Conservation (phyloP, 2,888 invertebrate genomes). For the Xylophagus ater region DNA sequence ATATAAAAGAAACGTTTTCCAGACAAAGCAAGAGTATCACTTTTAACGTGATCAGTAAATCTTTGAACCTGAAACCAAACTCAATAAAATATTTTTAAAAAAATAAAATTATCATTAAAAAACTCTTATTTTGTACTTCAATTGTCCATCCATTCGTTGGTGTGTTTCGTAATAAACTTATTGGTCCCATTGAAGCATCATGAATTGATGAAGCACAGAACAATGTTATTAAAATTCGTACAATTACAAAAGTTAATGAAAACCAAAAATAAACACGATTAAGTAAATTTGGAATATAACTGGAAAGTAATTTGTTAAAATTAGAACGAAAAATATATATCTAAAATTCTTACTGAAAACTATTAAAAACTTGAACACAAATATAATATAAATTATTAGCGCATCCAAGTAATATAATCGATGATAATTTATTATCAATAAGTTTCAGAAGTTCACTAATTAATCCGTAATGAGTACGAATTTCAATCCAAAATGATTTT, state of each 20-base stretch:
- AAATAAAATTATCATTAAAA: not conserved
- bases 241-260: slow-evolving; percentile 43
- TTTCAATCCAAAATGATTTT: slow-evolving; percentile 52
- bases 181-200: slow-evolving; percentile 41
- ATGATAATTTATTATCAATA: slow-evolving; percentile 50
- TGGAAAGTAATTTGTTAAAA: slow-evolving; percentile 14
- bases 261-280: slow-evolving; percentile 44
- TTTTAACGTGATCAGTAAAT: slow-evolving; percentile 42
- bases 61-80: slow-evolving; percentile 23
- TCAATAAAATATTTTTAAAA: not conserved
- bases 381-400: slow-evolving; percentile 62
- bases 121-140: slow-evolving; percentile 22
- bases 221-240: slow-evolving; percentile 42
- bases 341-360: slow-evolving; percentile 27
- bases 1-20: slow-evolving; percentile 50
- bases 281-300: slow-evolving; percentile 29
- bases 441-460: slow-evolving; percentile 48
- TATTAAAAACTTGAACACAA: slow-evolving; percentile 56
- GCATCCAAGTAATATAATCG: slow-evolving; percentile 54
- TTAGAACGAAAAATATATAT: not conserved
- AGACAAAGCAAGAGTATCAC: slow-evolving; percentile 44
- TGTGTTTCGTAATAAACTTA: slow-evolving; percentile 40
- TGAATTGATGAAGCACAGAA: slow-evolving; percentile 43
- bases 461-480: slow-evolving; percentile 53
- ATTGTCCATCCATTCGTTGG: slow-evolving; percentile 30